A percentile compares a stretch with the other conserved stretches of the same genome.
phyloP scores from a whole-genome alignment of 1,140 invertebrate species.

The Drosophila jambulina region DNA sequence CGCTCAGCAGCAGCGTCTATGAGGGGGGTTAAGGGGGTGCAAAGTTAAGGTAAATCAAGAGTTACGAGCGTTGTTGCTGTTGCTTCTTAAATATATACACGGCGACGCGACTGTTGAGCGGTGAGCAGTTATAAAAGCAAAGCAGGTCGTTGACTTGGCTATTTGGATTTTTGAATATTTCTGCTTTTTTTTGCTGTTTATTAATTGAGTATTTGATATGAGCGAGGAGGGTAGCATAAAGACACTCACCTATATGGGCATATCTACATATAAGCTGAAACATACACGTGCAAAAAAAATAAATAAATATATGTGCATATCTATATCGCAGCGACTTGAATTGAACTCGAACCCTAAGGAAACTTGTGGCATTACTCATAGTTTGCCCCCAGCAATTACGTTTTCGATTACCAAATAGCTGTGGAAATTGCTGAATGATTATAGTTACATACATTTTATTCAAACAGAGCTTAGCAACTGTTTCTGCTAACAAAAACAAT shows the following conservation, averaged over 20 bases:
- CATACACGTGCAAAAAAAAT: conserved; percentile 22
- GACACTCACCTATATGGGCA: neutral
- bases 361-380: conserved; percentile 31
- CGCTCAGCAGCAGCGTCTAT: conserved; percentile 70
- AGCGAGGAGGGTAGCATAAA: conserved; percentile 14
- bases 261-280: conserved; percentile 10
- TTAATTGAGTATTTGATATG: conserved; percentile 85
- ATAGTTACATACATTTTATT: conserved; percentile 1
- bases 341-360: conserved; percentile 27
- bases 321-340: conserved; percentile 6
- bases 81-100: conserved; percentile 52
- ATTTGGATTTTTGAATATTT: conserved; percentile 70
- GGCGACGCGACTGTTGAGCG: conserved; percentile 31
- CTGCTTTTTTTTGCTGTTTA: conserved; percentile 65
- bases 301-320: conserved; percentile 13
- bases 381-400: conserved; percentile 18
- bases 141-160: conserved; percentile 84
- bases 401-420: conserved; percentile 16
- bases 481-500: neutral
- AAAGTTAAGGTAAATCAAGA: conserved; percentile 41
- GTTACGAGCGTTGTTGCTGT: conserved; percentile 48
- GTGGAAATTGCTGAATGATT: conserved; percentile 5
- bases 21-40: conserved; percentile 15
- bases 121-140: conserved; percentile 80
- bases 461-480: conserved; percentile 3